A percentile compares a stretch with the other conserved stretches of the same genome.
Evolutionary conservation across 2,888 invertebrate species (phyloP).

Genomic region (Carpatolechia fugitivella): DNA sequence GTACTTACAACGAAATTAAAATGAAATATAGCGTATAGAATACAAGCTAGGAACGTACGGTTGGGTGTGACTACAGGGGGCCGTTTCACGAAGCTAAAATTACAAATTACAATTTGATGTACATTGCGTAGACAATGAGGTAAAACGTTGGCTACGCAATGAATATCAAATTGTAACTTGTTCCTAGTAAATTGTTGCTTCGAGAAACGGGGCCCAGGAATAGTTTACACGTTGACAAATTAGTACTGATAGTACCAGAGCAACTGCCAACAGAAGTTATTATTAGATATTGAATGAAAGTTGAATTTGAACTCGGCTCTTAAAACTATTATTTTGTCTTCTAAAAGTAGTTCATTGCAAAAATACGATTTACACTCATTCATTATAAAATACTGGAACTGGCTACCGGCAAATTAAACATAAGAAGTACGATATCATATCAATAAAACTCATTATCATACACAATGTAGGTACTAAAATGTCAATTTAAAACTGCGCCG

Average conservation of each 20-base stretch:
- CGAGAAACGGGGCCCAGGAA: too few species aligned
- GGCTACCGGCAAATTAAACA: constrained; percentile 4
- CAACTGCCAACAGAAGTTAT: too few species aligned
- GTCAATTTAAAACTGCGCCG: not conserved
- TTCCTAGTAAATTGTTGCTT: too few species aligned
- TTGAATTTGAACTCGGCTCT: too few species aligned
- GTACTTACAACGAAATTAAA: constrained; percentile 43
- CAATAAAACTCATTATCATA: not conserved
- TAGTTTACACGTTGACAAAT: not conserved
- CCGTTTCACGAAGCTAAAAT: too few species aligned
- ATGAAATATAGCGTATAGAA: constrained; percentile 31
- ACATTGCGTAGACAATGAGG: too few species aligned
- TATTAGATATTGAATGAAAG: too few species aligned
- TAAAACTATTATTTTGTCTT: too few species aligned
- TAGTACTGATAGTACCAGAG: not conserved
- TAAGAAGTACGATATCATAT: not conserved
- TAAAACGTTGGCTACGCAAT: too few species aligned
- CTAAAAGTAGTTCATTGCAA: too few species aligned
- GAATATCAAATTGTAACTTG: too few species aligned
- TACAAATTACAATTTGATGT: too few species aligned
- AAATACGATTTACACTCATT: not conserved
- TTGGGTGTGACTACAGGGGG: not conserved
- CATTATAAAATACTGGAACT: constrained; percentile 1
- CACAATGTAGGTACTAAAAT: not conserved
- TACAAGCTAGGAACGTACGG: constrained; percentile 19